Conservation (phyloP, 2,113 vertebrate genomes). For the Zingel zingel region DNA sequence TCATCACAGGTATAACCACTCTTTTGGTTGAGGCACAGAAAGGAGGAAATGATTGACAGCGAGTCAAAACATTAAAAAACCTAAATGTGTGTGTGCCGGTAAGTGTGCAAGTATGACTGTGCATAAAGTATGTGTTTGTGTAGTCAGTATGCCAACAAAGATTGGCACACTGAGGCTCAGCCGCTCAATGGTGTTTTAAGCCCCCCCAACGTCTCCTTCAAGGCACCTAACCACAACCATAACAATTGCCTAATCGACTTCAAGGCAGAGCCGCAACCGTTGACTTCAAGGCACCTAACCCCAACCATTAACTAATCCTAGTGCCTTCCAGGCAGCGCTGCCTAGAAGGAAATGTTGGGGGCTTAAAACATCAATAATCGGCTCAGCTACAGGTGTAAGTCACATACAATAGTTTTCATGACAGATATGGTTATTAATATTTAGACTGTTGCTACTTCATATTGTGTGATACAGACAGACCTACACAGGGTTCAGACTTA, state of each 20-base stretch:
- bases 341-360: too few relatives aligned
- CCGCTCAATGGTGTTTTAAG: too few relatives aligned
- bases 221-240: too few relatives aligned
- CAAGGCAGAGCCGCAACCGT: too few relatives aligned
- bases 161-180: neutral
- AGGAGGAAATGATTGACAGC: constrained; percentile 21
- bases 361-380: neutral
- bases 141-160: constrained; percentile 13
- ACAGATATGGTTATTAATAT: constrained; percentile 37
- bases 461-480: neutral
- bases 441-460: constrained; percentile 11
- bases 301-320: too few relatives aligned
- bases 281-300: too few relatives aligned
- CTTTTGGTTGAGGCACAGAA: constrained; percentile 1
- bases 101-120: neutral
- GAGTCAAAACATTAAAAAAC: constrained; percentile 25
- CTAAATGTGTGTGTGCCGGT: neutral
- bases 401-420: constrained; percentile 23
- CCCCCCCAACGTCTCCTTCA: too few relatives aligned
- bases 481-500: neutral
- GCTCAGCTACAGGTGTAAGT: constrained; percentile 38
- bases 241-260: too few relatives aligned
- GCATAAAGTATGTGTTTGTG: neutral
- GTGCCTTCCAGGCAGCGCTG: too few relatives aligned
- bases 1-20: constrained; percentile 24